These are phyloP conservation scores for Deroplatys truncata DNA, from an alignment of 2,888 invertebrate genomes.

Conservation along the genomic window DNA sequence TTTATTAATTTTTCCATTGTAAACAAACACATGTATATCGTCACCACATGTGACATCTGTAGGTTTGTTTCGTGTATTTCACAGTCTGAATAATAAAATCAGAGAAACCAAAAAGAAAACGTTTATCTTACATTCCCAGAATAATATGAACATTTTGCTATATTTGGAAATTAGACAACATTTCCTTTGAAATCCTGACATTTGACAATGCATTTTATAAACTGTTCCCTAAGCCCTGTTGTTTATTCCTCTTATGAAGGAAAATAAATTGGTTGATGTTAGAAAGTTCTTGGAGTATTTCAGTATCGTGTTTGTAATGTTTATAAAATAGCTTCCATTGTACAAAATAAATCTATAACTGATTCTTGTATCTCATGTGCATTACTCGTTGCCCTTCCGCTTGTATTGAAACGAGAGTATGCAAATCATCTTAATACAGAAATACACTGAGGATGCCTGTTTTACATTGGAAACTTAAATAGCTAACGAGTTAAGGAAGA, in stretches of 20 bases:
- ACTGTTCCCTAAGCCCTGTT: not conserved
- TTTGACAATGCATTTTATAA: not conserved
- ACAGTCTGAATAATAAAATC: not conserved
- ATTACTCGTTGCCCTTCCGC: not conserved
- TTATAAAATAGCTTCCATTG: no score
- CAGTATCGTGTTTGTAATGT: no score
- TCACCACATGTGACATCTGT: not conserved
- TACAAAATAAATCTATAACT: no score
- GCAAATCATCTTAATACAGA: no score
- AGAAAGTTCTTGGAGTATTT: not conserved
- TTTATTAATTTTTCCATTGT: not conserved
- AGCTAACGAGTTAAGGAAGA: no score
- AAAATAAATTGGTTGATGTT: not conserved
- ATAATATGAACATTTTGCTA: not conserved
- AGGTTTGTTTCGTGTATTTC: not conserved
- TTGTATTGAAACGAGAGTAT: not conserved
- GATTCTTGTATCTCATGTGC: no score
- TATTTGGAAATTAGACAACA: not conserved
- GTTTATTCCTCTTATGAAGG: not conserved
- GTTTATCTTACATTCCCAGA: not conserved
- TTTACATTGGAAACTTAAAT: no score
- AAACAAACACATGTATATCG: not conserved
- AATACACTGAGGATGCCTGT: no score
- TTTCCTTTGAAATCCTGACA: not conserved
- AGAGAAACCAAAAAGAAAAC: not conserved